These are phyloP conservation scores for Trachelus iudaicus DNA, from an alignment of 2,888 invertebrate genomes.

Conservation along the genomic window DNA sequence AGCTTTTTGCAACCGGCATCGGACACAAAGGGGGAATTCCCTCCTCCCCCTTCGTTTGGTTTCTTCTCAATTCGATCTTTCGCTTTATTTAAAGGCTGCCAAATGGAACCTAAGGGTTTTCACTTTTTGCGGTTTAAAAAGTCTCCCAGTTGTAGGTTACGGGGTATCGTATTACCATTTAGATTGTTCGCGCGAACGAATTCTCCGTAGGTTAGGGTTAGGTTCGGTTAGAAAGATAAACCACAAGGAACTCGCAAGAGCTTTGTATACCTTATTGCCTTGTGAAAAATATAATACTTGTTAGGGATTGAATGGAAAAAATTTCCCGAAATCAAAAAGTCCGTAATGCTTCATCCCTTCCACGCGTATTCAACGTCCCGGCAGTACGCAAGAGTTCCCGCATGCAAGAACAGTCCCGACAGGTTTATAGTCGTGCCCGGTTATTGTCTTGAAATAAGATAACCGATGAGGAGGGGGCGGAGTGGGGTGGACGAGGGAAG, in stretches of 20 bases:
- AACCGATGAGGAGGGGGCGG: constrained; percentile 3
- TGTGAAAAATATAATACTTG: no score
- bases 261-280: no score
- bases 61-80: background rate
- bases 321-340: no score
- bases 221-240: no score
- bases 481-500: background rate
- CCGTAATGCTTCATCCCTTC: no score
- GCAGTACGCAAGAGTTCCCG: background rate
- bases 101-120: constrained; percentile 39
- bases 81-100: constrained; percentile 3
- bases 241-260: no score
- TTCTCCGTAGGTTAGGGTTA: no score
- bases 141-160: constrained; percentile 47
- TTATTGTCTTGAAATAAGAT: constrained; percentile 48
- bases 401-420: constrained; percentile 30
- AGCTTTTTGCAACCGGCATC: constrained; percentile 40
- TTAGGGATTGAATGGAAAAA: no score
- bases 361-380: no score
- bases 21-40: no score
- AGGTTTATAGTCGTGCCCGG: constrained; percentile 46
- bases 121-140: constrained; percentile 47
- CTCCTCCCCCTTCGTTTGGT: no score
- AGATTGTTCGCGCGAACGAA: constrained; percentile 48
- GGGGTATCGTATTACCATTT: constrained; percentile 64